Conservation (phyloP, 2,113 vertebrate species). For the Climacteris rufus region DNA sequence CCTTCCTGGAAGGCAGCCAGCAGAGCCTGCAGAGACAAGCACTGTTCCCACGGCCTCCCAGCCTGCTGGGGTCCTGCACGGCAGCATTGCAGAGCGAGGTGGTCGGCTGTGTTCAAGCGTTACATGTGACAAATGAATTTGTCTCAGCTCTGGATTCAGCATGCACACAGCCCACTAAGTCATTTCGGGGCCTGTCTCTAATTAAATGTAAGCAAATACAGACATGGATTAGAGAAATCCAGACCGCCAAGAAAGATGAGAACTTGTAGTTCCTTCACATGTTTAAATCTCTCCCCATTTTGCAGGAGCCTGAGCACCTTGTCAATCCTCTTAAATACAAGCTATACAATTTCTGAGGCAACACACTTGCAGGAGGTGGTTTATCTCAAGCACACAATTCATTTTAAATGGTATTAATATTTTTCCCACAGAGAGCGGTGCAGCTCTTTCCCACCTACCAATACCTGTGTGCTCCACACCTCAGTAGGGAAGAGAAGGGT, state of each 20-base stretch:
- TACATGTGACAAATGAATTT: background rate
- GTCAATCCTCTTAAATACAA: background rate
- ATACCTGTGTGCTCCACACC: background rate
- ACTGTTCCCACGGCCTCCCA: background rate
- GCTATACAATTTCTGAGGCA: background rate
- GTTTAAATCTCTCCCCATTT: background rate
- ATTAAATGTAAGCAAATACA: background rate
- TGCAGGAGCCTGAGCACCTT: background rate
- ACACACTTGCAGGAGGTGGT: background rate
- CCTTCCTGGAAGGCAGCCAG: background rate
- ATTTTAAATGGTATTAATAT: slow-evolving; percentile 6
- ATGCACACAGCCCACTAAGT: background rate
- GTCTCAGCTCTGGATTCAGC: background rate
- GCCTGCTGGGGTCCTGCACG: background rate
- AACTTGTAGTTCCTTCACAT: background rate
- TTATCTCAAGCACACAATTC: background rate
- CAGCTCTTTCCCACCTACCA: background rate
- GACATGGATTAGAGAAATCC: background rate
- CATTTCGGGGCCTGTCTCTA: background rate
- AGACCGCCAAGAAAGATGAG: background rate
- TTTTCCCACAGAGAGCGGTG: background rate
- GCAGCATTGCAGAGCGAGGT: accelerated
- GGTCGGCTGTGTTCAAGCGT: background rate
- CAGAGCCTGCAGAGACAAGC: background rate
- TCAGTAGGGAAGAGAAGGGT: background rate